A percentile compares a stretch with the other conserved stretches of the same genome.
These are phyloP conservation scores for Bradypus variegatus DNA, from an alignment of 2,797 vertebrate species.

Conservation along the genomic window DNA sequence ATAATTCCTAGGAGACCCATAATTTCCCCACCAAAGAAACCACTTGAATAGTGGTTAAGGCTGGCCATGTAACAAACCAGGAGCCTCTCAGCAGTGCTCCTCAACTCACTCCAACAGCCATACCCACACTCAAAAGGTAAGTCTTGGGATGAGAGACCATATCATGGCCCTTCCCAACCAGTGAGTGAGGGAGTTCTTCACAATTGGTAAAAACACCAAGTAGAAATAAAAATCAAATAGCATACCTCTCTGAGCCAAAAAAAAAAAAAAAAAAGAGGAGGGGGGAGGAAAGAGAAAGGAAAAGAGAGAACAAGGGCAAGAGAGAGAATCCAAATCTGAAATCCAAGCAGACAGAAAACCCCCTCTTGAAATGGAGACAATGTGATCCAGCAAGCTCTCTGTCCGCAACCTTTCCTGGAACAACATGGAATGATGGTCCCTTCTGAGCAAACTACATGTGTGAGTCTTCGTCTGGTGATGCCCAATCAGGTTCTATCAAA, in stretches of 20 bases:
- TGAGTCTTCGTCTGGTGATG: not conserved
- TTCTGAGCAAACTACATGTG: not conserved
- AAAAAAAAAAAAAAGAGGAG: not conserved
- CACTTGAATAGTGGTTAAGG: not conserved
- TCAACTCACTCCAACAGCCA: not conserved
- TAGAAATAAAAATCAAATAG: constrained; percentile 32
- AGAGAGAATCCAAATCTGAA: not conserved
- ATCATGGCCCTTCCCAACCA: not conserved
- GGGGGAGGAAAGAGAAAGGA: too few species aligned
- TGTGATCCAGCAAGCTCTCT: not conserved
- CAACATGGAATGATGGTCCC: not conserved
- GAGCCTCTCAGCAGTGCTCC: not conserved
- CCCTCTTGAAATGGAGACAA: not conserved
- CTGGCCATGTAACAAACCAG: not conserved
- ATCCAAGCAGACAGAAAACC: constrained; percentile 27
- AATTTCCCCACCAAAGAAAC: constrained; percentile 14
- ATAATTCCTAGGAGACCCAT: not conserved
- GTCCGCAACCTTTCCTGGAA: not conserved
- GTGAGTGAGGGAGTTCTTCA: not conserved
- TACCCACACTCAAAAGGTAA: not conserved
- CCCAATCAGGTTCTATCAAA: not conserved
- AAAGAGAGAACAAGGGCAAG: rapidly evolving
- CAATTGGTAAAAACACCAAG: not conserved
- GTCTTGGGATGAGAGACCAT: not conserved
- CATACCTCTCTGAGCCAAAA: not conserved